These are phyloP conservation scores for Porites lobata DNA, from an alignment of 92 coral and sea anemone species.

Conservation along the genomic window DNA sequence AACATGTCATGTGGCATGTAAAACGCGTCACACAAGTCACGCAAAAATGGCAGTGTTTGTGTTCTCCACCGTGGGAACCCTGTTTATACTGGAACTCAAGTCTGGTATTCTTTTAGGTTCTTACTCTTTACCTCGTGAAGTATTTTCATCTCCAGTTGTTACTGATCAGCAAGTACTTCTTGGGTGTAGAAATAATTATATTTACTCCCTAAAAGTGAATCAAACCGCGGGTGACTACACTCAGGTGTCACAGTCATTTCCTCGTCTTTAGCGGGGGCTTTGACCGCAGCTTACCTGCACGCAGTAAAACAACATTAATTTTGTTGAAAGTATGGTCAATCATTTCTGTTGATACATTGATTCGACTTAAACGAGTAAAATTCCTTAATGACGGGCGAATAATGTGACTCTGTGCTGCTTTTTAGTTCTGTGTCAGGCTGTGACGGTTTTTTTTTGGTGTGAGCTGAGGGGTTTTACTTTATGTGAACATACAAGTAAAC, in stretches of 20 bases:
- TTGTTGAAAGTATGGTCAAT: too few species aligned
- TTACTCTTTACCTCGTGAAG: conserved; percentile 86
- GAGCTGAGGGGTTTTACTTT: too few species aligned
- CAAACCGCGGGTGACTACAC: background rate
- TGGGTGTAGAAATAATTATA: conserved; percentile 90
- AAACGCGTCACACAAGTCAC: background rate
- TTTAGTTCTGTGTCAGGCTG: too few species aligned
- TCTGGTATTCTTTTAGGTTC: conserved; percentile 68
- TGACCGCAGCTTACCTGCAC: too few species aligned
- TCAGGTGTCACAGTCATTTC: background rate
- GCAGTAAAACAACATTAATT: too few species aligned
- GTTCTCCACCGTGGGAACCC: conserved; percentile 81
- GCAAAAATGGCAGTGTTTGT: conserved; percentile 51
- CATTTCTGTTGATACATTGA: too few species aligned
- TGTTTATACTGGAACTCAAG: conserved; percentile 65
- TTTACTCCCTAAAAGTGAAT: conserved; percentile 74
- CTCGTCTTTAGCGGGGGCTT: too few species aligned
- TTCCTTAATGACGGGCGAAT: too few species aligned
- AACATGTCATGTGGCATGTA: background rate
- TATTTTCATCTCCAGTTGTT: conserved; percentile 95
- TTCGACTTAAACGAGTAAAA: too few species aligned
- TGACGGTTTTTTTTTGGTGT: too few species aligned
- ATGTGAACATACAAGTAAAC: too few species aligned
- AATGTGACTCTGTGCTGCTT: too few species aligned
- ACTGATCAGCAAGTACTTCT: conserved; percentile 65